A percentile compares a stretch with the other conserved stretches of the same genome.
These are phyloP conservation scores for Drosophila triauraria DNA, from an alignment of 1,140 invertebrate genomes.

Conservation along the genomic window DNA sequence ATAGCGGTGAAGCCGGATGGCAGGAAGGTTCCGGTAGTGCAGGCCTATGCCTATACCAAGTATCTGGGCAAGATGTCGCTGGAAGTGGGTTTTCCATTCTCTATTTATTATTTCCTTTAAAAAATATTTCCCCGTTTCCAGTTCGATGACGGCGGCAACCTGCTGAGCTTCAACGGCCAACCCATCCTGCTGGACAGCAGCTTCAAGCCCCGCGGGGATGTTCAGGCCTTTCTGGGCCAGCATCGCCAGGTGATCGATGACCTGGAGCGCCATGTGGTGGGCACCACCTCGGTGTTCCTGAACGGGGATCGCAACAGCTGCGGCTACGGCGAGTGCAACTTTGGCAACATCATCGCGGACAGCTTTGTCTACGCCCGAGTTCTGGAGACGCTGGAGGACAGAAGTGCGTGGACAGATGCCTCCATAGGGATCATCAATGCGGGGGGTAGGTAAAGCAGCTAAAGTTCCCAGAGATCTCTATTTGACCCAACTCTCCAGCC, in stretches of 20 bases:
- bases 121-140: constrained; percentile 20
- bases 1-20: constrained; percentile 90
- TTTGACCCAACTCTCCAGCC: constrained; percentile 20
- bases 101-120: not conserved
- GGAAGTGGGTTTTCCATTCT: constrained; percentile 35
- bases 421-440: constrained; percentile 91
- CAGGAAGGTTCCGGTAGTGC: constrained; percentile 91
- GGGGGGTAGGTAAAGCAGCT: constrained; percentile 86
- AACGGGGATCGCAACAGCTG: constrained; percentile 86
- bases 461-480: no score
- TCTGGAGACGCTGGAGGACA: constrained; percentile 83
- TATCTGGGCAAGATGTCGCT: constrained; percentile 92
- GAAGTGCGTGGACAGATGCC: constrained; percentile 89
- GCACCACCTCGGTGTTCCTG: constrained; percentile 88
- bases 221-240: constrained; percentile 87
- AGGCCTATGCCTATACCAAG: constrained; percentile 96
- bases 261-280: constrained; percentile 87
- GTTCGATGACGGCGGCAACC: constrained; percentile 91
- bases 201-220: constrained; percentile 87
- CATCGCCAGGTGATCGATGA: constrained; percentile 87
- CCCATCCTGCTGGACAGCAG: constrained; percentile 91
- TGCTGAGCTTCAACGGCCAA: constrained; percentile 89
- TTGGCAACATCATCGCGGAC: constrained; percentile 93
- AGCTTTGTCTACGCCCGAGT: constrained; percentile 87
- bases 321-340: constrained; percentile 92